These are phyloP conservation scores for Drosophila simulans DNA, from an alignment of 1,140 invertebrate genomes.

Conservation along the genomic window DNA sequence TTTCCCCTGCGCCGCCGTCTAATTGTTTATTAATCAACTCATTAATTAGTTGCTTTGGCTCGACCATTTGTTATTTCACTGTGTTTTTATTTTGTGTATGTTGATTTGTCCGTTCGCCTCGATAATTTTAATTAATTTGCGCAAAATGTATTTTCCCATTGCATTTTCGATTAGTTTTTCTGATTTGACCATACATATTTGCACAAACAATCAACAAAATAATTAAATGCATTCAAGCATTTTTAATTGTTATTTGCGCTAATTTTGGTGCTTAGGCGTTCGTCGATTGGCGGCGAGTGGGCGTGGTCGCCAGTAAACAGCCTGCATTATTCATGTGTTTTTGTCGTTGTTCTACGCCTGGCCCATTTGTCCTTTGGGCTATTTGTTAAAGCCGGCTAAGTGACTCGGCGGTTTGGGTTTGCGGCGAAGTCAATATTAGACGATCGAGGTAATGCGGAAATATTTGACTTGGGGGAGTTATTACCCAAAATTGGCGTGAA, in stretches of 20 bases:
- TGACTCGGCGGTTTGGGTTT: slow-evolving; percentile 13
- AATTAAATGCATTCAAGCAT: slow-evolving; percentile 83
- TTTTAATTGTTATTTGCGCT: slow-evolving; percentile 77
- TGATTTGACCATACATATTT: slow-evolving; percentile 57
- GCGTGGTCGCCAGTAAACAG: slow-evolving; percentile 29
- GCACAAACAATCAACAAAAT: slow-evolving; percentile 70
- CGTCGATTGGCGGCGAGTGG: slow-evolving; percentile 11
- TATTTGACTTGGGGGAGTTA: slow-evolving; percentile 6
- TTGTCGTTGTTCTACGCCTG: slow-evolving; percentile 29
- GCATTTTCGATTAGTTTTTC: slow-evolving; percentile 77
- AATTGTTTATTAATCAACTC: slow-evolving; percentile 74
- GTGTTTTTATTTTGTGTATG: slow-evolving; percentile 12
- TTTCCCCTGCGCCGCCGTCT: slow-evolving; percentile 17
- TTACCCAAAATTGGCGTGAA: not conserved
- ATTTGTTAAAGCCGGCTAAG: slow-evolving; percentile 24
- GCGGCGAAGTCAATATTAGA: slow-evolving; percentile 22
- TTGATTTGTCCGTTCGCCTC: slow-evolving; percentile 48
- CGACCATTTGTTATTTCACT: slow-evolving; percentile 45
- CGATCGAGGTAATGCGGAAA: slow-evolving; percentile 14
- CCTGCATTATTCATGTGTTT: slow-evolving; percentile 68
- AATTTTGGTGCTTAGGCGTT: slow-evolving; percentile 68
- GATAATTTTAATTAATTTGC: slow-evolving; percentile 77
- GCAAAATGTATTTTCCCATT: slow-evolving; percentile 58
- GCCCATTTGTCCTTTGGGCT: slow-evolving; percentile 30
- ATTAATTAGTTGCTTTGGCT: slow-evolving; percentile 53